Percentiles rank a stretch among this genome's conserved stretches.
Evolutionary conservation across 1,140 invertebrate species (phyloP).

Genomic region (Oryctes rhinoceros): DNA sequence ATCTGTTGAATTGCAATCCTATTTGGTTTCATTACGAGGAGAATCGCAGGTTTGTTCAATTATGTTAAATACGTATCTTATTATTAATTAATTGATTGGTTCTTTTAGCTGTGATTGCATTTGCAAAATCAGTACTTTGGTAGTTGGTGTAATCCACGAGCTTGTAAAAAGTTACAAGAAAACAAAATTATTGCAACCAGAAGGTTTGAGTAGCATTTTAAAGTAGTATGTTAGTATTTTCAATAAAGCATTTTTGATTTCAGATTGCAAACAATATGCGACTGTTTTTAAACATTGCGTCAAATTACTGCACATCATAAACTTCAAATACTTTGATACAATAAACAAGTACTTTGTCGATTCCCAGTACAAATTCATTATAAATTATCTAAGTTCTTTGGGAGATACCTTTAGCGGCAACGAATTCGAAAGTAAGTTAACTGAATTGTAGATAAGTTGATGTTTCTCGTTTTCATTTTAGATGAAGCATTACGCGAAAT

Average conservation of each 20-base stretch:
- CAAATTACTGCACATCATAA: constrained; percentile 18
- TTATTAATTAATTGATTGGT: background rate
- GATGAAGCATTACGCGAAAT: constrained; percentile 11
- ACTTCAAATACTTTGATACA: constrained; percentile 31
- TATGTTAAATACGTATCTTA: background rate
- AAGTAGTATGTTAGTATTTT: background rate
- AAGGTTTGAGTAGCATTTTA: background rate
- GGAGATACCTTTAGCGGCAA: background rate
- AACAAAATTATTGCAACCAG: background rate
- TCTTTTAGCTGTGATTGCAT: background rate
- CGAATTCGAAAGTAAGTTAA: constrained; percentile 5
- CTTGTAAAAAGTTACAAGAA: background rate
- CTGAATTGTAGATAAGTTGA: background rate
- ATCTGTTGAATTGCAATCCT: background rate
- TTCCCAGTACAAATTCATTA: constrained; percentile 38
- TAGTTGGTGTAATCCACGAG: background rate
- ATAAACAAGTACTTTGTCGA: constrained; percentile 27
- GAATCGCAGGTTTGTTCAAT: background rate
- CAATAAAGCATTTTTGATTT: background rate
- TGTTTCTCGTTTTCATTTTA: background rate
- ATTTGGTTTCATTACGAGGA: background rate
- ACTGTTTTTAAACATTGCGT: constrained; percentile 4
- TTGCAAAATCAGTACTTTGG: background rate
- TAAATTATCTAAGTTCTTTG: constrained; percentile 13
- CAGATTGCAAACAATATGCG: background rate